A percentile compares a stretch with the other conserved stretches of the same genome.
phyloP scores from a whole-genome alignment of 2,113 vertebrate species.

The Chauna torquata region DNA sequence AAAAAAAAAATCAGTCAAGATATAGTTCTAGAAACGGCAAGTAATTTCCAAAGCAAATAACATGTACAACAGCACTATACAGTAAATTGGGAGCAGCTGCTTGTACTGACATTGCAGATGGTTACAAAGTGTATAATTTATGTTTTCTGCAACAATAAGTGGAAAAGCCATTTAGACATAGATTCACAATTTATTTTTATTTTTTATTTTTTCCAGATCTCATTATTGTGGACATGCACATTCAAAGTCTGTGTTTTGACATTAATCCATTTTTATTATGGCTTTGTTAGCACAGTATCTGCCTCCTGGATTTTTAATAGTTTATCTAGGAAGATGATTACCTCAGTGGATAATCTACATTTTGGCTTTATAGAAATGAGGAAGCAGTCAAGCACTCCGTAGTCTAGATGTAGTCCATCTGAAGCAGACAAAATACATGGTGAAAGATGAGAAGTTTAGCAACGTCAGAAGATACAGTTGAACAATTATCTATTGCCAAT shows the following conservation, averaged over 20 bases:
- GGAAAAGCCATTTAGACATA: conserved; percentile 38
- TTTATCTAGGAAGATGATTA: neutral
- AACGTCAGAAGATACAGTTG: neutral
- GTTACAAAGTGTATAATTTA: conserved; percentile 75
- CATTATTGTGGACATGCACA: conserved; percentile 1
- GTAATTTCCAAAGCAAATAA: conserved; percentile 70
- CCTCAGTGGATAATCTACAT: neutral
- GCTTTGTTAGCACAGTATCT: neutral
- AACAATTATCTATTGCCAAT: neutral
- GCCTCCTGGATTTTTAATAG: neutral
- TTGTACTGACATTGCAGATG: conserved; percentile 72
- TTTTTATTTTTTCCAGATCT: neutral
- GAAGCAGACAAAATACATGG: neutral
- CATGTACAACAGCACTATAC: conserved; percentile 52
- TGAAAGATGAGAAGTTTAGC: neutral
- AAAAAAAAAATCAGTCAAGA: conserved; percentile 16
- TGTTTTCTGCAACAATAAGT: conserved; percentile 66
- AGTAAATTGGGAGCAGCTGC: conserved; percentile 71
- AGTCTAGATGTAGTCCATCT: neutral
- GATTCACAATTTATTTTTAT: conserved; percentile 31
- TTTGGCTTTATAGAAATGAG: neutral
- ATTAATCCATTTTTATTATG: conserved; percentile 27
- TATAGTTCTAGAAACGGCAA: conserved; percentile 65
- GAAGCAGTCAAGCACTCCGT: neutral
- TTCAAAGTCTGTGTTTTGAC: conserved; percentile 23